Conservation (phyloP, 2,797 vertebrate genomes). For the Selene dorsalis region DNA sequence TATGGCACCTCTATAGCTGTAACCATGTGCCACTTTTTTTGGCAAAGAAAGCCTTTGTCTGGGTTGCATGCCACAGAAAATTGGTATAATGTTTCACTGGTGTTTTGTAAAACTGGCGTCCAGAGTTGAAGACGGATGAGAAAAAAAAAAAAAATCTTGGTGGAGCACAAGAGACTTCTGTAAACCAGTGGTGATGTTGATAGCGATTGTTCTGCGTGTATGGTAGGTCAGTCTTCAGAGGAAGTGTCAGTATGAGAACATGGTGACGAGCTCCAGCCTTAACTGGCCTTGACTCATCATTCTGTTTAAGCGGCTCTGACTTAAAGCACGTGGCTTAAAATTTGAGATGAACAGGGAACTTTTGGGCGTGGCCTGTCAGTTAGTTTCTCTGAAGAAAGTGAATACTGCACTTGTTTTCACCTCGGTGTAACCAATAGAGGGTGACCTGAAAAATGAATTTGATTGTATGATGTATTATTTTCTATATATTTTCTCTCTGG, state of each 20-base stretch:
- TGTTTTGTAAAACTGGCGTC: conserved; percentile 60
- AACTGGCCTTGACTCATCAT: conserved; percentile 57
- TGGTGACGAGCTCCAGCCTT: conserved; percentile 32
- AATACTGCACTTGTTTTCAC: conserved; percentile 81
- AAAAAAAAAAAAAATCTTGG: background rate
- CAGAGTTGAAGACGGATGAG: conserved; percentile 33
- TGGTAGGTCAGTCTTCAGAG: conserved; percentile 49
- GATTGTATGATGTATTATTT: conserved; percentile 71
- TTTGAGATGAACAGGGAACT: conserved; percentile 49
- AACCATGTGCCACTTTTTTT: conserved; percentile 49
- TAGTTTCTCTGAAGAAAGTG: conserved; percentile 52
- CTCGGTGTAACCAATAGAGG: conserved; percentile 65
- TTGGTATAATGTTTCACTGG: conserved; percentile 49
- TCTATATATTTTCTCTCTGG: conserved; percentile 45
- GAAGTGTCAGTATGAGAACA: conserved; percentile 27
- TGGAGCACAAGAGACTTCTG: conserved; percentile 34
- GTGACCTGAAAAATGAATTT: conserved; percentile 63
- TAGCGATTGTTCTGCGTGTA: conserved; percentile 59
- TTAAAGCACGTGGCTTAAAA: conserved; percentile 42
- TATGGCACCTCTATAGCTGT: conserved; percentile 56
- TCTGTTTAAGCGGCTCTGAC: conserved; percentile 51
- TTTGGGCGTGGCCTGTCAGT: conserved; percentile 49
- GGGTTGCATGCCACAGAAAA: conserved; percentile 72
- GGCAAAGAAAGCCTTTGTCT: conserved; percentile 55
- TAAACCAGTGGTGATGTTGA: conserved; percentile 27